Conservation (phyloP, 1,140 invertebrate species). For the Lordiphosa stackelbergi region DNA sequence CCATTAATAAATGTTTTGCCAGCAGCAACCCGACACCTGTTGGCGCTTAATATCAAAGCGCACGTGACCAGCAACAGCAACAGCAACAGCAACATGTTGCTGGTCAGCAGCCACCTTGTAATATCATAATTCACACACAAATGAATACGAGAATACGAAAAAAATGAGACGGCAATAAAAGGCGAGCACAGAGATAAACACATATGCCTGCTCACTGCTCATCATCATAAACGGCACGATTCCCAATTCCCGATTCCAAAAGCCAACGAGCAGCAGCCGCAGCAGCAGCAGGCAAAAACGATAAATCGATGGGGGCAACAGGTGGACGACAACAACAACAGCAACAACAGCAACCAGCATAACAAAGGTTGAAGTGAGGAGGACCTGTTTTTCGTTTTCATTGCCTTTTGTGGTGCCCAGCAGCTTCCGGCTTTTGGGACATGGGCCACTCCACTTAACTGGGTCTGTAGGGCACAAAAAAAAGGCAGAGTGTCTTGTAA, state of each 20-base stretch:
- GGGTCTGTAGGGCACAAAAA: constrained; percentile 41
- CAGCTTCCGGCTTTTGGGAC: constrained; percentile 6
- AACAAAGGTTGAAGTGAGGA: neutral
- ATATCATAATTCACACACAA: constrained; percentile 58
- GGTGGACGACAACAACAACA: constrained; percentile 39
- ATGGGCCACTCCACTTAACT: constrained; percentile 10
- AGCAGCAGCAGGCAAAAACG: constrained; percentile 11
- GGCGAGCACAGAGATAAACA: constrained; percentile 18
- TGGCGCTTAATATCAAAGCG: constrained; percentile 34
- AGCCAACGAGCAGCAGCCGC: constrained; percentile 18
- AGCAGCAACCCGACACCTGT: constrained; percentile 17
- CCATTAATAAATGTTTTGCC: neutral
- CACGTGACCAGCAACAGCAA: constrained; percentile 41
- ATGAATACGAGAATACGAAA: neutral
- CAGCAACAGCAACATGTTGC: constrained; percentile 12
- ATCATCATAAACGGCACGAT: constrained; percentile 33
- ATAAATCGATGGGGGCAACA: constrained; percentile 66
- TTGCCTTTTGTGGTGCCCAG: neutral
- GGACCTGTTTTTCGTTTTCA: neutral
- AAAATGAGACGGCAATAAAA: constrained; percentile 28
- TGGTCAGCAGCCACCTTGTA: constrained; percentile 22
- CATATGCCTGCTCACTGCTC: no score
- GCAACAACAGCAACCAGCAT: constrained; percentile 1
- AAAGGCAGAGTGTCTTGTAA: no score
- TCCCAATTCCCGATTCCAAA: constrained; percentile 8